Evolutionary conservation across 2,888 invertebrate genomes (phyloP).

Genomic region (Stenichneumon culpator): DNA sequence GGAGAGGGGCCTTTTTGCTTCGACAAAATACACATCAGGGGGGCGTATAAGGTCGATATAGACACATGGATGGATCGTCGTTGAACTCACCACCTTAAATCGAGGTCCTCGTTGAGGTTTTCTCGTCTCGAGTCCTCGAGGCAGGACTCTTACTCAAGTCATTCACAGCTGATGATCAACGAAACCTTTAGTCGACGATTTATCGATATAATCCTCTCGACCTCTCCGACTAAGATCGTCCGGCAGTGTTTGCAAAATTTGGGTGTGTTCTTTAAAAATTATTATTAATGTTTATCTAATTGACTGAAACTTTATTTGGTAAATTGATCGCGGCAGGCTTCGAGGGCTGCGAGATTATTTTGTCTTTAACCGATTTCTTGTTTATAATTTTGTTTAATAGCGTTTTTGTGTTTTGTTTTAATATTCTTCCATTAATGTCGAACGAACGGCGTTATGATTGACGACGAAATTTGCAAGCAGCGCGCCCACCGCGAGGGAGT

Average conservation of each 20-base stretch:
- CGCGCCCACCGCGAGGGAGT: conserved; percentile 60
- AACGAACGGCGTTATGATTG: neutral
- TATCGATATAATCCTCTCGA: conserved; percentile 4
- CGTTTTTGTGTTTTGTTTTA: too few species aligned
- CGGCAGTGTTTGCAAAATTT: neutral
- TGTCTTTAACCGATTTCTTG: neutral
- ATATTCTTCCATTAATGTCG: neutral
- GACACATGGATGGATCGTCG: neutral
- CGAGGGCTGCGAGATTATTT: neutral
- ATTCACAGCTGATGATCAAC: conserved; percentile 57
- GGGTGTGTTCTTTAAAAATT: neutral
- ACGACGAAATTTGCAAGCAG: conserved; percentile 11
- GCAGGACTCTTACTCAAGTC: conserved; percentile 66
- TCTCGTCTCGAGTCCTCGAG: conserved; percentile 66
- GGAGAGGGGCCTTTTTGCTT: neutral
- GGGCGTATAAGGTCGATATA: neutral
- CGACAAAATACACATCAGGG: neutral
- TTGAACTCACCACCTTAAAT: conserved; percentile 64
- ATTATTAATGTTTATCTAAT: neutral
- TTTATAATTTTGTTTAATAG: neutral
- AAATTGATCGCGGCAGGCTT: neutral
- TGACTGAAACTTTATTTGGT: neutral
- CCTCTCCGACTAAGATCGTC: neutral
- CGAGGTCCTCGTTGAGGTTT: conserved; percentile 49
- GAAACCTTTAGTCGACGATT: neutral